These are phyloP conservation scores for Prietella phreatophila DNA, from an alignment of 2,113 vertebrate species.

Conservation along the genomic window DNA sequence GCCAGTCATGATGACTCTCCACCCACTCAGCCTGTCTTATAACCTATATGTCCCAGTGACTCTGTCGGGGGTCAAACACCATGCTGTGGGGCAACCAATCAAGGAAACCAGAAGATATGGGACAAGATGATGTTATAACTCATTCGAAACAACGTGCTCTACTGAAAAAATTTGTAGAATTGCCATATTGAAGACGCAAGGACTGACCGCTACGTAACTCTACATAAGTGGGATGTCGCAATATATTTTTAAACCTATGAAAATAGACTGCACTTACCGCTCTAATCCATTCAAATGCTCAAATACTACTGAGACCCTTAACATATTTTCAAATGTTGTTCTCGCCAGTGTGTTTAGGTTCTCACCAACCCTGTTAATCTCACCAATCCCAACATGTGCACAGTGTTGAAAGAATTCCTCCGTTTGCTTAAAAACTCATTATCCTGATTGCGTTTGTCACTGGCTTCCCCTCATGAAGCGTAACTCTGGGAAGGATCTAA, in stretches of 20 bases:
- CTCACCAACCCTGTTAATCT: background rate
- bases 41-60: background rate
- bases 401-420: conserved; percentile 8
- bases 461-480: conserved; percentile 49
- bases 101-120: background rate
- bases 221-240: background rate
- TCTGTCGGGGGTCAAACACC: conserved; percentile 35
- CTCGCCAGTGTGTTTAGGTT: background rate
- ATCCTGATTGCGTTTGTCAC: conserved; percentile 40
- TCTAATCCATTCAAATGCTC: conserved; percentile 25
- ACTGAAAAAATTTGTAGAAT: background rate
- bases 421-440: conserved; percentile 23
- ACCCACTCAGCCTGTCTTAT: conserved; percentile 48
- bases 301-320: background rate
- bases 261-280: conserved; percentile 20
- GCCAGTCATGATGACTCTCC: conserved; percentile 73
- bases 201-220: background rate
- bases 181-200: background rate
- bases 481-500: conserved; percentile 71
- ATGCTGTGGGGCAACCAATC: background rate
- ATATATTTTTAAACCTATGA: background rate
- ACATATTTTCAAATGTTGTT: background rate
- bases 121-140: background rate
- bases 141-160: background rate
- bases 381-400: background rate